Percentiles rank a stretch among this genome's conserved stretches.
Evolutionary conservation across 2,113 vertebrate species (phyloP).

Genomic region (rat (Rattus norvegicus)): DNA sequence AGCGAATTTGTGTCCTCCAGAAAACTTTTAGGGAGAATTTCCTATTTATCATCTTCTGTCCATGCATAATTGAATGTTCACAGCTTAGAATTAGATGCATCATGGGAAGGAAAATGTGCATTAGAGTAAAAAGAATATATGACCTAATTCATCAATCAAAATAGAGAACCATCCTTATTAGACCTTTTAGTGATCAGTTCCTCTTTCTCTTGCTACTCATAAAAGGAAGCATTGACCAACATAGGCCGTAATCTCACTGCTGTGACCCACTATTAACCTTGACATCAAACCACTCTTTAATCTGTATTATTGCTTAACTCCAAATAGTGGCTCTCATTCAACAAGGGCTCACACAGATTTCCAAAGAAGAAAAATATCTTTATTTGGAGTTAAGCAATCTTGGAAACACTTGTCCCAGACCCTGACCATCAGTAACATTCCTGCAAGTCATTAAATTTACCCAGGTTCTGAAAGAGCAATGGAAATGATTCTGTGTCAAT

Average conservation of each 20-base stretch:
- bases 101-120: neutral
- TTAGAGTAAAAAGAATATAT: neutral
- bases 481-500: constrained; percentile 11
- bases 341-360: no score
- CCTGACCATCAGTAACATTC: neutral
- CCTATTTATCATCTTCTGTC: neutral
- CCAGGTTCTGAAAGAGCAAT: neutral
- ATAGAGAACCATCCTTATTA: neutral
- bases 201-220: neutral
- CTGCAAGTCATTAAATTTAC: constrained; percentile 7
- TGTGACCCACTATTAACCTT: neutral
- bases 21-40: neutral
- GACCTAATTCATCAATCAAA: neutral
- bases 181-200: neutral
- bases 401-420: neutral
- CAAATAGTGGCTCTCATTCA: neutral
- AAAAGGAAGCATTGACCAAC: neutral
- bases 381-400: no score
- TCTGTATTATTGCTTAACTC: no score
- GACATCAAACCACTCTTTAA: neutral
- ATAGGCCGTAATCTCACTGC: neutral
- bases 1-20: neutral
- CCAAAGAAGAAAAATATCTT: no score
- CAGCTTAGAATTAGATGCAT: neutral
- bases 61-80: neutral